Base-by-base conservation (phyloP, 2,113 vertebrate species). In the Eudorcas thomsonii region DNA sequence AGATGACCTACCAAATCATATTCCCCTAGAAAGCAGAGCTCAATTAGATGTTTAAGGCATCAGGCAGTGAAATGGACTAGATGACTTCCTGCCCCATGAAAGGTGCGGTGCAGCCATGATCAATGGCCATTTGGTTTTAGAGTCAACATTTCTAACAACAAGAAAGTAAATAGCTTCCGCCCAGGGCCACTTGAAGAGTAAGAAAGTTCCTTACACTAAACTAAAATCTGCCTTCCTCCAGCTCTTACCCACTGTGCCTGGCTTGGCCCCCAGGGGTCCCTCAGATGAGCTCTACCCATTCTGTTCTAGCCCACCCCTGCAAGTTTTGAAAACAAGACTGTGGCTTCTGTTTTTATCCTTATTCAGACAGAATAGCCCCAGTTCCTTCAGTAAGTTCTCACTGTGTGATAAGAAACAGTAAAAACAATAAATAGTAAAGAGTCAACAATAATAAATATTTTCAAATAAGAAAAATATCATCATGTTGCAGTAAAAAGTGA, bases 1-100 rank as follows among this genome's bases (percentile, higher is more conserved):
- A 97, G 96, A 95, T 94, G 94, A 96, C 90, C 96, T 36, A 45
- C 45, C 80, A 94, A 97, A 98, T 97, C 88, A 85, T 88, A 96
- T 96, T 97, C 77, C 84, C 94, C 84, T 95, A 57, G 93, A 96
- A 96, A 96, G 95, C 97, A 98, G 90, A 96, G 90, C 92, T 96
- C 94, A 92, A 82, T 96, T 85, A 92, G 97, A 96, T 21, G 39
- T 55, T 92, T 55, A 74, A 77, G 84, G 55, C 94, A 77, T 84
- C 43, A 91, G 83, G 64, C 48, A 64, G 57, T 25, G 45, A 87
- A 59, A 77, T 23, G 83, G 52, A 25, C 45, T 64, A 16, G 84
- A 81, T 77, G 80, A 71, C 85, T 96, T 96, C 94, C 97, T 95
- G 90, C 74, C 92, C 39, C 28, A 2, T 0, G 19, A 54, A 84